Evolutionary conservation across 2,797 vertebrate species (phyloP).

Genomic region (Huso huso): DNA sequence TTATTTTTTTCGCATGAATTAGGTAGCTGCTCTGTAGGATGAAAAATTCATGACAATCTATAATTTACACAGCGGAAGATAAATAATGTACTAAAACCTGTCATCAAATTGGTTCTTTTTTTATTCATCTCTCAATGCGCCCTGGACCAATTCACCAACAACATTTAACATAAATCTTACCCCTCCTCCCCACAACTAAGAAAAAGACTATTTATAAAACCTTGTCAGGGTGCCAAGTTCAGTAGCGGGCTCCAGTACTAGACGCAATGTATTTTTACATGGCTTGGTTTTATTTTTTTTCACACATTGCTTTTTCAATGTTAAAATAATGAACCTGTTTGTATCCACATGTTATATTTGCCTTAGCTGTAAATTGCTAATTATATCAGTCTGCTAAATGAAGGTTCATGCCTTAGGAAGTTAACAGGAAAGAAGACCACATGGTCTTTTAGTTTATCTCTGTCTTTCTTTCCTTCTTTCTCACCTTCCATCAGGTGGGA

Average conservation of each 20-base stretch:
- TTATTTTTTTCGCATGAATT: slow-evolving; percentile 56
- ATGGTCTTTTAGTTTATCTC: too few relatives aligned
- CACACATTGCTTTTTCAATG: too few relatives aligned
- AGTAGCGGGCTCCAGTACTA: not conserved
- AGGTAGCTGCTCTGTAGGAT: slow-evolving; percentile 60
- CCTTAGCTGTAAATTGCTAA: too few relatives aligned
- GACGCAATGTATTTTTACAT: too few relatives aligned
- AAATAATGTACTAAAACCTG: slow-evolving; percentile 71
- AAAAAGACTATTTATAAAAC: slow-evolving; percentile 3
- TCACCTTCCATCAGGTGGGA: too few relatives aligned
- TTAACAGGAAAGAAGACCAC: too few relatives aligned
- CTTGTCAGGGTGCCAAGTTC: not conserved
- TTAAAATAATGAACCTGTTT: too few relatives aligned
- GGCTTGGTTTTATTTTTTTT: too few relatives aligned
- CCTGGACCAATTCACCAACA: slow-evolving; percentile 60
- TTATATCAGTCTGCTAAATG: too few relatives aligned
- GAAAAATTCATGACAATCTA: slow-evolving; percentile 69
- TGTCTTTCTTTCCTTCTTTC: too few relatives aligned
- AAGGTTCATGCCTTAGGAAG: too few relatives aligned
- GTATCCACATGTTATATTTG: too few relatives aligned
- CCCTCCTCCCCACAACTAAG: not conserved
- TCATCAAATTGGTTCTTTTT: slow-evolving; percentile 67
- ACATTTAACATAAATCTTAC: slow-evolving; percentile 50
- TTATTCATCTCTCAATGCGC: slow-evolving; percentile 56
- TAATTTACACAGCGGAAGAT: slow-evolving; percentile 70